phyloP scores from a whole-genome alignment of 2,113 vertebrate species.

The Amphiprion ocellaris region DNA sequence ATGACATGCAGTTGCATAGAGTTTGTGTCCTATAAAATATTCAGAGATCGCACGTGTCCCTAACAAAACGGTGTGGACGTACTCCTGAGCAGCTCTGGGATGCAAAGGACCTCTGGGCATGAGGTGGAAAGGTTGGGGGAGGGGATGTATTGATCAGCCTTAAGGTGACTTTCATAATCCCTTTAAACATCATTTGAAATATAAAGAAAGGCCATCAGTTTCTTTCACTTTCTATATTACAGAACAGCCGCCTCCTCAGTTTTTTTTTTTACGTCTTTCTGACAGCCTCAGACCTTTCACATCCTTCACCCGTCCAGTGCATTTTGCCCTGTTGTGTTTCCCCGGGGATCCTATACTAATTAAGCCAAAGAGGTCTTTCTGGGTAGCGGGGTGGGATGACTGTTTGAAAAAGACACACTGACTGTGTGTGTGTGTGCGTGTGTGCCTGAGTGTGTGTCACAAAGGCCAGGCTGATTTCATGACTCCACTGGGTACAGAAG shows the following conservation, averaged over 20 bases:
- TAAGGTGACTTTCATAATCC: conserved; percentile 8
- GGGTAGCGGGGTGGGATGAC: conserved; percentile 40
- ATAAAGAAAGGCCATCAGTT: not conserved
- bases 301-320: conserved; percentile 56
- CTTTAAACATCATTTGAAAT: conserved; percentile 6
- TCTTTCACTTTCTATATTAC: not conserved
- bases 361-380: conserved; percentile 80
- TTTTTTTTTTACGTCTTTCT: conserved; percentile 20
- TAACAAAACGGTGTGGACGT: conserved; percentile 63
- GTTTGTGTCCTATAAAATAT: conserved; percentile 76
- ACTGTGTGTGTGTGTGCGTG: conserved; percentile 28
- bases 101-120: conserved; percentile 51
- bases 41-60: conserved; percentile 61
- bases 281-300: conserved; percentile 49
- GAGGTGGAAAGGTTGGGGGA: not conserved
- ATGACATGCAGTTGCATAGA: conserved; percentile 37
- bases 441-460: conserved; percentile 42
- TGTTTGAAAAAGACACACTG: conserved; percentile 60
- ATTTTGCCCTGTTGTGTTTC: conserved; percentile 67
- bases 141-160: conserved; percentile 13
- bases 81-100: conserved; percentile 38
- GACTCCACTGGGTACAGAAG: conserved; percentile 78
- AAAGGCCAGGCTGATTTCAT: conserved; percentile 79
- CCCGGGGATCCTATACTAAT: conserved; percentile 79
- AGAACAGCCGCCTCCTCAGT: conserved; percentile 2